Base-by-base conservation (phyloP, 2,113 vertebrate genomes). In the Campylorhamphus procurvoides region DNA sequence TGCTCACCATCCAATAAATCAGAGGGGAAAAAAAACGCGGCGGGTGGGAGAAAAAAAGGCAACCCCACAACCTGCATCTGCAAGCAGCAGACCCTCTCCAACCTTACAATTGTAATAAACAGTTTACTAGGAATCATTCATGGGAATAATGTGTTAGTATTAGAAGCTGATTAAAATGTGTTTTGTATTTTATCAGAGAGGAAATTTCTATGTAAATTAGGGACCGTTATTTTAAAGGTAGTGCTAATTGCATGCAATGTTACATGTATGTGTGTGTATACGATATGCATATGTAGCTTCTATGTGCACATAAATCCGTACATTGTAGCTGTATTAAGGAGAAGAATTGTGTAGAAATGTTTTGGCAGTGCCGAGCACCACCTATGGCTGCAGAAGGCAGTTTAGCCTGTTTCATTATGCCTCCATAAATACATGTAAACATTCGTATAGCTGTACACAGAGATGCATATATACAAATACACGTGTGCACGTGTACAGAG, bases 1-100 rank as follows among this genome's bases (percentile, higher is more conserved):
- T 97, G 68, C 97, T 98, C 97, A 95, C 94, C 86, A 97, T 95
- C 96, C 96, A 97, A 98, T 98, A 98, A 98, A 98, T 98, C 97
- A 97, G 95, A 60, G 91, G 89, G 78, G 5, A 11, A 11, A 37
- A 18, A 37, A 18, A 33, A 4, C 3, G 7, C 5, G 5, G 10
- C 4, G 9, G 35, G 8, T 7, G 28, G 25, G 14, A 33, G n/a
- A 16, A 62, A 72, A 50, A 31, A n/a, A 64, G 16, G 68, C 88
- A 49, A 17, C 75, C 90, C 92, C 49, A 14, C 22, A 74, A 80
- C 80, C 68, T 81, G 78, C 52, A 18, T 91, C 44, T 78, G 47
- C 80, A 52, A 91, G 69, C 50, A 60, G 29, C 63, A 93, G 75
- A 85, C 59, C 63, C 62, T 78, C 66, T 72, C 66, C 62, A 80